Evolutionary conservation across 2,888 invertebrate species (phyloP), one percentile per base, ranked within the genome.

Genomic region (Eudemis profundana): DNA sequence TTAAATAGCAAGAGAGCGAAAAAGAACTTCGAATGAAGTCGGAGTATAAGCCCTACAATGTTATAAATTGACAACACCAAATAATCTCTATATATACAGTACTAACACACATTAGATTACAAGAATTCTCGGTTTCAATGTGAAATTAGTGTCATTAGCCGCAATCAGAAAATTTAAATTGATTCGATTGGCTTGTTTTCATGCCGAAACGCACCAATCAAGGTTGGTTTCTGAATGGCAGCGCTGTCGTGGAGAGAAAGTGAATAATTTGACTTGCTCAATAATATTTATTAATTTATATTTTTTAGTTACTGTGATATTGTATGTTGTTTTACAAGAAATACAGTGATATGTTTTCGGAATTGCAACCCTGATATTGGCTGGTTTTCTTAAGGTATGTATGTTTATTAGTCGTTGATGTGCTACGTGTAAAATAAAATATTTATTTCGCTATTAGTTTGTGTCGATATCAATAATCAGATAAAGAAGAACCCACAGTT

Each of bases 241-340:
- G 51, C 15, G 46, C 14, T 46, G 59, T 51, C 53, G 60, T 53
- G 46, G 46, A 53, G 38, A 21, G 53, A 65, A 65, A 60, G 65
- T 60, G 53, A 40, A 65, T 46, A 60, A 50, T 57, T 64, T 21
- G 27, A 53, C 50, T 65, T 65, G 60, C 60, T 65, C 60, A 59
- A 65, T 57, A 49, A 44, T 64, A 14, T 23, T 50, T 15, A 23
- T 17, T 23, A 42, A 23, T 10, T 8, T 56, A 33, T 12, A 59
- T 17, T 44, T 38, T 10, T 12, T 15, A 23, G 10, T 38, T 36
- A 46, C 36, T 12, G 29, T 14, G 19, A 40, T 29, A 38, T 17
- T 23, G 36, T 40, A 33, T 33, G 27, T 15, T 19, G n/a, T 40
- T 53, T 38, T 12, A 10, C 14, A 46, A 46, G 3, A 21, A 38